Evolutionary conservation across 2,888 invertebrate genomes (phyloP).

Genomic region (Vanessa cardui): DNA sequence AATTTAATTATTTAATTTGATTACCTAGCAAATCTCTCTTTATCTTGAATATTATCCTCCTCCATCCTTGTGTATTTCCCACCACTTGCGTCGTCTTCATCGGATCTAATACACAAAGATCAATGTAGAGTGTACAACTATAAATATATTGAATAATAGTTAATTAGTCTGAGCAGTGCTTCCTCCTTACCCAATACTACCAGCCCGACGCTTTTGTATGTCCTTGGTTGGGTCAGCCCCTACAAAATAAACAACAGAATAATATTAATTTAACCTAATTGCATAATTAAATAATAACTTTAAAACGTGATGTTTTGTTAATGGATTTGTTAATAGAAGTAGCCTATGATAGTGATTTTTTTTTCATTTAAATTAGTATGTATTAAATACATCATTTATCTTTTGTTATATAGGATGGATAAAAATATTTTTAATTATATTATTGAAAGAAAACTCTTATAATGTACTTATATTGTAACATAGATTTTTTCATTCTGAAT

Average conservation of each 20-base stretch:
- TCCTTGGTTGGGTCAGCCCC: constrained; percentile 91
- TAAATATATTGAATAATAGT: not conserved
- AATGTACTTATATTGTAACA: too few relatives aligned
- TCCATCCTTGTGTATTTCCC: constrained; percentile 94
- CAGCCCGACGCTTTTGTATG: constrained; percentile 90
- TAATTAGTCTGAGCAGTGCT: not conserved
- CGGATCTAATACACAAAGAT: constrained; percentile 82
- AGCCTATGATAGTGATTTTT: too few relatives aligned
- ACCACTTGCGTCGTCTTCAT: constrained; percentile 93
- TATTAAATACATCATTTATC: too few relatives aligned
- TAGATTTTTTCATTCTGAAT: too few relatives aligned
- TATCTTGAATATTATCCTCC: constrained; percentile 97
- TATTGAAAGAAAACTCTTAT: too few relatives aligned
- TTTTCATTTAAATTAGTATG: too few relatives aligned
- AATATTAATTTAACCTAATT: too few relatives aligned
- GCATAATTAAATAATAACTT: too few relatives aligned
- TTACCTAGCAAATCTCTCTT: constrained; percentile 97
- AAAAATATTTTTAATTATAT: too few relatives aligned
- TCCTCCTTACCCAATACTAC: constrained; percentile 90
- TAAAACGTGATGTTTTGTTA: too few relatives aligned
- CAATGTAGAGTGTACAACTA: not conserved
- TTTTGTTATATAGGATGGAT: too few relatives aligned
- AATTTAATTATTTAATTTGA: constrained; percentile 6
- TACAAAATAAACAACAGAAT: constrained; percentile 46
- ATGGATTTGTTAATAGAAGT: too few relatives aligned